phyloP scores from a whole-genome alignment of 2,113 vertebrate species.

The Hydrolagus affinis region DNA sequence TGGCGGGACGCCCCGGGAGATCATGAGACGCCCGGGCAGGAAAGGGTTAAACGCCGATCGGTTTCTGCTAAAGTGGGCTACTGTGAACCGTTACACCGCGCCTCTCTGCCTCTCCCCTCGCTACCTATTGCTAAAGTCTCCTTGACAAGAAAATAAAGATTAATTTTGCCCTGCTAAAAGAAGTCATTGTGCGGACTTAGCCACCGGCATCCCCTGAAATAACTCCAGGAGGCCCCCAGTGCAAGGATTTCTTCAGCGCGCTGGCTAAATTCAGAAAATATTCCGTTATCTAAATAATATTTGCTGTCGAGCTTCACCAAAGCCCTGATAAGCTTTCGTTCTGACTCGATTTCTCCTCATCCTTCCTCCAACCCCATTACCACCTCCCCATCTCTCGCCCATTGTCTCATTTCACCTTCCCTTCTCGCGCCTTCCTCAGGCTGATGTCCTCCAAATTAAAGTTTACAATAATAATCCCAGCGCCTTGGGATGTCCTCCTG shows the following conservation, averaged over 20 bases:
- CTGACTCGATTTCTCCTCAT: too few species aligned
- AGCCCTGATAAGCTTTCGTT: too few species aligned
- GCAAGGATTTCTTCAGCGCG: neutral
- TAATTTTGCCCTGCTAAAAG: conserved; percentile 51
- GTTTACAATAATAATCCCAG: too few species aligned
- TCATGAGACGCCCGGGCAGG: neutral
- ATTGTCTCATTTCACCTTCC: too few species aligned
- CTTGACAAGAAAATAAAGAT: conserved; percentile 49
- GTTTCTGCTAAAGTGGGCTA: neutral
- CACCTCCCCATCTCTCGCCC: too few species aligned
- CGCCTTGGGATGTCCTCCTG: too few species aligned
- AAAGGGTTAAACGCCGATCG: neutral
- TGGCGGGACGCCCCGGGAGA: too few species aligned
- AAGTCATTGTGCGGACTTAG: conserved; percentile 43
- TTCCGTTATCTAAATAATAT: conserved; percentile 34
- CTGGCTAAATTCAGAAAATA: too few species aligned
- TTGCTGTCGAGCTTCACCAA: conserved; percentile 32
- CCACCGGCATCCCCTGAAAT: conserved; percentile 41
- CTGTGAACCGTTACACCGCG: neutral
- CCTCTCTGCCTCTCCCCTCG: conserved; percentile 43
- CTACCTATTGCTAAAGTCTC: conserved; percentile 45
- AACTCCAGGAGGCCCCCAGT: neutral
- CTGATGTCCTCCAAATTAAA: too few species aligned
- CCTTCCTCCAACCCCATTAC: too few species aligned
- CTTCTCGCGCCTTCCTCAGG: too few species aligned